A percentile compares a stretch with the other conserved stretches of the same genome.
These are phyloP conservation scores for Panthera leo DNA, from an alignment of 2,113 vertebrate genomes.

Conservation along the genomic window DNA sequence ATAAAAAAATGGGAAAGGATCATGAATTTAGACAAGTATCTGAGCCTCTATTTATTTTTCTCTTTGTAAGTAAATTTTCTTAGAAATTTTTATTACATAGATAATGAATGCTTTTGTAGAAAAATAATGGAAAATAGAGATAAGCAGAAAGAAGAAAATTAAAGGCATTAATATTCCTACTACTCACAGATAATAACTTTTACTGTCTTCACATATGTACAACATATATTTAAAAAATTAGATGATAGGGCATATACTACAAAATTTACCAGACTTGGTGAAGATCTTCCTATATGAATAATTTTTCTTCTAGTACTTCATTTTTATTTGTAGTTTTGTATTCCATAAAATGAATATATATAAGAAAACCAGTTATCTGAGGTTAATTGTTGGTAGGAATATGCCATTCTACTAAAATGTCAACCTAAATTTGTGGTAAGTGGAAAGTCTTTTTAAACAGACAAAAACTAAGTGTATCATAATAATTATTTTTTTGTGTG, in stretches of 20 bases:
- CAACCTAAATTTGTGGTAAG: neutral
- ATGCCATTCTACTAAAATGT: slow-evolving; percentile 8
- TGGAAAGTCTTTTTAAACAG: neutral
- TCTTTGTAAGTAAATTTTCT: neutral
- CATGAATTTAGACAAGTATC: neutral
- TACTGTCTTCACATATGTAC: neutral
- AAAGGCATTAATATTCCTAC: neutral
- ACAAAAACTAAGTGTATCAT: neutral
- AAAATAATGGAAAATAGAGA: neutral
- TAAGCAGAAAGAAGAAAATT: neutral
- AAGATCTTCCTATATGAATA: neutral
- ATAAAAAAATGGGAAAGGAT: neutral
- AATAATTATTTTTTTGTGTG: neutral
- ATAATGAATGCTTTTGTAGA: neutral
- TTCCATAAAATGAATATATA: neutral
- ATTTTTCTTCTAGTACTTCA: neutral
- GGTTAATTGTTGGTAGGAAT: neutral
- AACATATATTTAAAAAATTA: neutral
- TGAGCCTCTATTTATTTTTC: neutral
- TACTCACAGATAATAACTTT: neutral
- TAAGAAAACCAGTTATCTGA: neutral
- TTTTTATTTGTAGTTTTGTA: neutral
- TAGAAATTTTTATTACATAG: neutral
- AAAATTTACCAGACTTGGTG: neutral
- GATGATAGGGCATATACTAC: neutral